Evolutionary conservation across 2,113 vertebrate genomes (phyloP).

Genomic region (Naja naja): DNA sequence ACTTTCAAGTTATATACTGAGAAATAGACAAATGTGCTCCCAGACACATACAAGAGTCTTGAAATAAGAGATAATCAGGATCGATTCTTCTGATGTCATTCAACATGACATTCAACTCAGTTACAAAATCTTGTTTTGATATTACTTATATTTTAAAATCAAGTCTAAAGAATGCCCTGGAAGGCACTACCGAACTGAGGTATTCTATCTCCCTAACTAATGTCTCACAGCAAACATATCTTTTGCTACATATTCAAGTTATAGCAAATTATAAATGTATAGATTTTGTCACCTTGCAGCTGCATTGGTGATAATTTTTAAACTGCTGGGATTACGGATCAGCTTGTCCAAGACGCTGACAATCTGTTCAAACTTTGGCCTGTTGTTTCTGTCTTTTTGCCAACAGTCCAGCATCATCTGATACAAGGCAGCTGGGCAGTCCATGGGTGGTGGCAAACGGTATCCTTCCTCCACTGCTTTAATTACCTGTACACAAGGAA

Average conservation of each 20-base stretch:
- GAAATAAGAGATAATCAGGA: not conserved
- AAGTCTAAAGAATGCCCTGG: not conserved
- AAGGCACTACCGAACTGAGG: not conserved
- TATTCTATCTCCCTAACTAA: not conserved
- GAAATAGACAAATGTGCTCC: not conserved
- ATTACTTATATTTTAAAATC: not conserved
- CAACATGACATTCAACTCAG: not conserved
- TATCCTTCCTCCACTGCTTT: slow-evolving; percentile 98
- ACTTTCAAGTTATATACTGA: not conserved
- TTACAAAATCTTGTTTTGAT: slow-evolving; percentile 12
- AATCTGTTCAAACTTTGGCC: slow-evolving; percentile 97
- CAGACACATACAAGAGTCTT: not conserved
- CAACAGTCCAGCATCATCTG: slow-evolving; percentile 98
- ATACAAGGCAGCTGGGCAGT: slow-evolving; percentile 95
- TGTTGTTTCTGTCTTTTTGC: slow-evolving; percentile 98
- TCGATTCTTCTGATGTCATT: not conserved
- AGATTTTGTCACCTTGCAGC: slow-evolving; percentile 84
- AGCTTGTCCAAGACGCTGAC: slow-evolving; percentile 98
- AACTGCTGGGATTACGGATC: slow-evolving; percentile 93
- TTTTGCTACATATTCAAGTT: slow-evolving; percentile 2
- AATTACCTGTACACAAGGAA: slow-evolving; percentile 81
- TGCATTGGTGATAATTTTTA: slow-evolving; percentile 94
- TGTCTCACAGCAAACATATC: not conserved
- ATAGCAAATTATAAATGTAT: not conserved
- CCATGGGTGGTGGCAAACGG: slow-evolving; percentile 95